A percentile compares a stretch with the other conserved stretches of the same genome.
Conservation (phyloP, 2,888 invertebrate species). For the Ormyrus pomaceus region DNA sequence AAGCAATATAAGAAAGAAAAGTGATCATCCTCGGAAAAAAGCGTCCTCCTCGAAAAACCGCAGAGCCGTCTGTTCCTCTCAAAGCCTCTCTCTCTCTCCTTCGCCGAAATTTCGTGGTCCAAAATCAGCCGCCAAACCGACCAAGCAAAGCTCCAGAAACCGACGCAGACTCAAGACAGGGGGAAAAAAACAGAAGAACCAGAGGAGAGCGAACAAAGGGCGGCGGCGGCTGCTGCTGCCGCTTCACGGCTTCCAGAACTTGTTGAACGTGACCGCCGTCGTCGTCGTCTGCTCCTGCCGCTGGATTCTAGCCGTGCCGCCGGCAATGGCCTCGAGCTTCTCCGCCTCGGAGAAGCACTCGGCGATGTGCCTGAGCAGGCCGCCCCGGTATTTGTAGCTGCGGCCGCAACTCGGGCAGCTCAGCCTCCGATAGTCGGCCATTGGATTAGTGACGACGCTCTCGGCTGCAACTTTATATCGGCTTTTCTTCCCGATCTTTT, state of each 20-base stretch:
- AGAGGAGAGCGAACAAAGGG: slow-evolving; percentile 14
- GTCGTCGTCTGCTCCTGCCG: slow-evolving; percentile 56
- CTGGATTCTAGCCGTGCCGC: slow-evolving; percentile 34
- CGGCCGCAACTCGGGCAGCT: slow-evolving; percentile 73
- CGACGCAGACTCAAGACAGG: neutral
- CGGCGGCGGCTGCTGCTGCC: neutral
- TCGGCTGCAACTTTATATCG: slow-evolving; percentile 44
- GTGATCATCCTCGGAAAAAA: no score
- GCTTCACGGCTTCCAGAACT: slow-evolving; percentile 67
- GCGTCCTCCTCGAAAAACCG: no score
- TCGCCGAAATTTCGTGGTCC: slow-evolving; percentile 15
- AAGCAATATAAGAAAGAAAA: no score
- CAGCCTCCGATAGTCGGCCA: slow-evolving; percentile 70
- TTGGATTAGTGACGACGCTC: slow-evolving; percentile 56
- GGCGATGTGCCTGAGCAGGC: slow-evolving; percentile 72
- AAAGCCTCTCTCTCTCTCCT: no score
- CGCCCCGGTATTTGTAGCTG: slow-evolving; percentile 74
- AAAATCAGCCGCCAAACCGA: slow-evolving; percentile 14
- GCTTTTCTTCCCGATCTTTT: slow-evolving; percentile 32
- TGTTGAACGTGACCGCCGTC: slow-evolving; percentile 64
- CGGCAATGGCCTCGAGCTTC: slow-evolving; percentile 62
- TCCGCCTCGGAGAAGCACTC: slow-evolving; percentile 71
- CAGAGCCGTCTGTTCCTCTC: no score
- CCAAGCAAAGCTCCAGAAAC: neutral
- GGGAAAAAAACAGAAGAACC: slow-evolving; percentile 9